A percentile compares a stretch with the other conserved stretches of the same genome.
Conservation (phyloP, 2,113 vertebrate genomes). For the Trichechus manatus region DNA sequence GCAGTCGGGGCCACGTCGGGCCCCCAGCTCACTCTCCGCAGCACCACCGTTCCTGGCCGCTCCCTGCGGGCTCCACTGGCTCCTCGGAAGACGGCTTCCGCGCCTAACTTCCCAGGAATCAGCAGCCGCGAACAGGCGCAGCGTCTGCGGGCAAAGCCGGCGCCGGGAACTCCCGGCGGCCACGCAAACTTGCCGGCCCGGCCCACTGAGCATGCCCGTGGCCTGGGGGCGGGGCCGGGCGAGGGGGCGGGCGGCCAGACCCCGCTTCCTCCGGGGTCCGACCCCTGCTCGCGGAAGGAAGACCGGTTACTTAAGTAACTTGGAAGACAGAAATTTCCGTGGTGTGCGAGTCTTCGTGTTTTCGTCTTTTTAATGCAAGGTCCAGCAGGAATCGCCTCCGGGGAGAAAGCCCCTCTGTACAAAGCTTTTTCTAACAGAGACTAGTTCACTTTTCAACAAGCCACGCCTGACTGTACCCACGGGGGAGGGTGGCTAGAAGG, state of each 20-base stretch:
- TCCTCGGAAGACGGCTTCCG: neutral
- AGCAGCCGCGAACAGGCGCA: neutral
- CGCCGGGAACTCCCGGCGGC: constrained; percentile 53
- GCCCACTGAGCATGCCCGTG: constrained; percentile 81
- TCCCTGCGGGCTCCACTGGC: neutral
- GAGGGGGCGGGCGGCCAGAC: neutral
- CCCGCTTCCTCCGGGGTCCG: neutral
- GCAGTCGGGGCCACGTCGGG: neutral
- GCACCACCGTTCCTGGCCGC: neutral
- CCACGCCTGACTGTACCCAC: neutral
- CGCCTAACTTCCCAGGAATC: constrained; percentile 53
- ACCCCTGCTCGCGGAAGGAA: constrained; percentile 60
- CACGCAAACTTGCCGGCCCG: constrained; percentile 73
- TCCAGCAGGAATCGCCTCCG: neutral
- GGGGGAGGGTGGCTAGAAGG: neutral
- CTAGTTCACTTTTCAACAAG: neutral
- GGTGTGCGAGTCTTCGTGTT: constrained; percentile 54
- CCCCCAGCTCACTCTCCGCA: neutral
- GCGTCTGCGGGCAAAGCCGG: neutral
- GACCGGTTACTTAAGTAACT: constrained; percentile 19
- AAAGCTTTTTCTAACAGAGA: neutral
- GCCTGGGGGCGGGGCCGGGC: neutral
- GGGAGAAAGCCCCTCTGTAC: neutral
- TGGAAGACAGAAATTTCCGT: constrained; percentile 41
- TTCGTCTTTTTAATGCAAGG: neutral